Evolutionary conservation across 2,113 vertebrate genomes (phyloP).

Genomic region (Seriola quinqueradiata): DNA sequence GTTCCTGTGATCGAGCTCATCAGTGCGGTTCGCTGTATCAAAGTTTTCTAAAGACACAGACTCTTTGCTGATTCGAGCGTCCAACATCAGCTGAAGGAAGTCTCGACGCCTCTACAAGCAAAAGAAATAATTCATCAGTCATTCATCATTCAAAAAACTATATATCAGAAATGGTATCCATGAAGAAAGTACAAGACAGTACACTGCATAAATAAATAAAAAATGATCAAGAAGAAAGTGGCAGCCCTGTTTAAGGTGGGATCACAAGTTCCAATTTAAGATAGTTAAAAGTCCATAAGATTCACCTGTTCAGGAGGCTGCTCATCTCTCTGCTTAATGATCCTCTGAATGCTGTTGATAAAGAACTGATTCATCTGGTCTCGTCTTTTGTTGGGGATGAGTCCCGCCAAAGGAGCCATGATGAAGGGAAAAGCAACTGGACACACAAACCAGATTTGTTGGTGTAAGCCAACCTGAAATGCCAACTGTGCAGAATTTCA

Average conservation of each 20-base stretch:
- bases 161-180: not conserved
- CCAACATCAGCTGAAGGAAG: constrained; percentile 94
- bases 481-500: not conserved
- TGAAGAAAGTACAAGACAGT: not conserved
- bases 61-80: constrained; percentile 75
- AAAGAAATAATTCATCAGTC: not conserved
- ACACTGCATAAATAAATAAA: too few species aligned
- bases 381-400: constrained; percentile 87
- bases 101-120: constrained; percentile 89
- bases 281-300: not conserved
- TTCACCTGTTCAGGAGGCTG: constrained; percentile 89
- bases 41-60: constrained; percentile 75
- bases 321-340: constrained; percentile 88
- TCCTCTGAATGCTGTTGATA: constrained; percentile 86
- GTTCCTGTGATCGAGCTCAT: not conserved
- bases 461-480: not conserved
- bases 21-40: constrained; percentile 71
- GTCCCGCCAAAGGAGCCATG: constrained; percentile 83
- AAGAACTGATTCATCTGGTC: constrained; percentile 91
- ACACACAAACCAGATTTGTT: constrained; percentile 45
- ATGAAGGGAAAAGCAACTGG: constrained; percentile 93
- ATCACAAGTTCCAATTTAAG: not conserved
- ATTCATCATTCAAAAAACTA: not conserved
- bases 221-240: too few species aligned
- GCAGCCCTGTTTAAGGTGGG: too few species aligned